Conservation (phyloP, 1,140 invertebrate species). For the Bombus soroeensis region DNA sequence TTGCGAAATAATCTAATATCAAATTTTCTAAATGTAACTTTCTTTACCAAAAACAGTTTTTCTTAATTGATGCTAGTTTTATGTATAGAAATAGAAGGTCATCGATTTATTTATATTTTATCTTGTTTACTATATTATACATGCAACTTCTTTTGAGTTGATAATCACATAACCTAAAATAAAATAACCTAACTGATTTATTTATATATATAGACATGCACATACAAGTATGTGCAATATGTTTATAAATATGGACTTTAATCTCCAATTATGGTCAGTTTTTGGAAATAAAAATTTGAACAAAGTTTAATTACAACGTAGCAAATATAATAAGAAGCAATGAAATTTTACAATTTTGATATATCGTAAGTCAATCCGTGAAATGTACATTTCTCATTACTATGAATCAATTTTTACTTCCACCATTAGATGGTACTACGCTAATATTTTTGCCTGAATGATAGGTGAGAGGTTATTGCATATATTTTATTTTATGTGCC, state of each 20-base stretch:
- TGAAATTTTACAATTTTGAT: too few species aligned
- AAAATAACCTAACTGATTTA: neutral
- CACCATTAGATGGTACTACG: neutral
- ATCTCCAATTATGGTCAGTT: neutral
- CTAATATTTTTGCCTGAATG: neutral
- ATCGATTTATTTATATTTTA: neutral
- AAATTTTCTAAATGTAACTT: neutral
- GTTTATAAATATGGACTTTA: neutral
- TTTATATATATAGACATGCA: too few species aligned
- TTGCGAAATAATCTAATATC: neutral
- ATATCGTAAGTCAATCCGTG: too few species aligned
- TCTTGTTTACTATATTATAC: too few species aligned
- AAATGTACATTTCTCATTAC: neutral
- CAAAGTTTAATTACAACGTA: neutral
- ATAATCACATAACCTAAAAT: neutral
- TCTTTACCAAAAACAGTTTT: neutral
- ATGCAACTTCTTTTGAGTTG: neutral
- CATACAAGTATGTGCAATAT: neutral
- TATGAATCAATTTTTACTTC: neutral
- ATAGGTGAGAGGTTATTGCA: neutral
- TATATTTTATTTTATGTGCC: neutral
- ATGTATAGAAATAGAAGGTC: neutral
- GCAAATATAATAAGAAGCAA: too few species aligned
- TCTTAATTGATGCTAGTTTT: neutral
- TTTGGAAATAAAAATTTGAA: neutral